These are phyloP conservation scores for Threskiornis aethiopicus DNA, from an alignment of 2,797 vertebrate species.

Conservation along the genomic window DNA sequence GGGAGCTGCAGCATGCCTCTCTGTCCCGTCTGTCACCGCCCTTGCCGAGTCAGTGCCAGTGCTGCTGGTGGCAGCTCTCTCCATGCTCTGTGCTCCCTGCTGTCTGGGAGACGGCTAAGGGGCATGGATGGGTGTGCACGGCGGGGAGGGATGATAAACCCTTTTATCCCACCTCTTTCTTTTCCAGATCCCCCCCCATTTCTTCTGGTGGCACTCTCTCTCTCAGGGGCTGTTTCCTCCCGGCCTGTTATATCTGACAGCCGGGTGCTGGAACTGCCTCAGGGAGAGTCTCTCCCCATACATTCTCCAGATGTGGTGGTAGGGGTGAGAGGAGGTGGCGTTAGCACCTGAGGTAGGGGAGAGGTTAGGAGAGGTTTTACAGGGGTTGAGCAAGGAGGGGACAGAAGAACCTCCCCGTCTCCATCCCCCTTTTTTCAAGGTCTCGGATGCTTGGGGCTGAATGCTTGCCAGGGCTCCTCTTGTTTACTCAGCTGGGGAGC, in stretches of 20 bases:
- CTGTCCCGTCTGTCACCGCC: rapidly evolving
- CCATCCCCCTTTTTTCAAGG: conserved; percentile 28
- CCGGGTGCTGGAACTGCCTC: neutral
- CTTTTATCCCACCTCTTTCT: conserved; percentile 5
- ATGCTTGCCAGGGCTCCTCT: conserved; percentile 58
- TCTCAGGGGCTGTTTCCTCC: neutral
- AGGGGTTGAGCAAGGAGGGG: neutral
- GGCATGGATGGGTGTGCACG: neutral
- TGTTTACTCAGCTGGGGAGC: conserved; percentile 75
- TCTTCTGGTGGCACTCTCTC: neutral
- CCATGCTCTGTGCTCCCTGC: neutral
- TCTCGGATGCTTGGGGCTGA: conserved; percentile 42
- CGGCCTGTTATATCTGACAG: neutral
- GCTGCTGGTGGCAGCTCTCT: neutral
- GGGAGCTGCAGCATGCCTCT: neutral
- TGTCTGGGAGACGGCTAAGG: neutral
- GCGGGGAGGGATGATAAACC: neutral
- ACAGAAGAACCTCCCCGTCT: neutral
- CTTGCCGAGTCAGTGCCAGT: neutral
- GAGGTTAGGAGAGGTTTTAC: neutral
- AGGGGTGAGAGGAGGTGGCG: neutral
- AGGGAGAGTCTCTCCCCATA: neutral
- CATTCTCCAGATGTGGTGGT: neutral
- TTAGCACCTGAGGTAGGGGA: neutral
- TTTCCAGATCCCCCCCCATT: neutral